Evolutionary conservation across 2,797 vertebrate genomes (phyloP).

Genomic region (Acanthiza pusilla): DNA sequence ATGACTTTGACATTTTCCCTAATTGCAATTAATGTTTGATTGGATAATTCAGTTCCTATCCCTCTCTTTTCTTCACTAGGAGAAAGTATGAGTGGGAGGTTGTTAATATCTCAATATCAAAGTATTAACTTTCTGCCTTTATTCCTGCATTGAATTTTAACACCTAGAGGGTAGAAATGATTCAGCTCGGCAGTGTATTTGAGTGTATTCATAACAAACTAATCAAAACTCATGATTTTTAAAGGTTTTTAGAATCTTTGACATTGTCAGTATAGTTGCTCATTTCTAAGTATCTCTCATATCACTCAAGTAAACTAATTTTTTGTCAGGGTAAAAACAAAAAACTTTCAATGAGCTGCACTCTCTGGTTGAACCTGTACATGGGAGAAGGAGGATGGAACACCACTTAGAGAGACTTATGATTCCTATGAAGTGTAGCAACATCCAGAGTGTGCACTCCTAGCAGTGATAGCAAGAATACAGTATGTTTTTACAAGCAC

Average conservation of each 20-base stretch:
- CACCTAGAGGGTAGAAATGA: not conserved
- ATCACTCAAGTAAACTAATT: not conserved
- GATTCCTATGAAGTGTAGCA: not conserved
- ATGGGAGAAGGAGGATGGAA: not conserved
- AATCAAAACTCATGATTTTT: not conserved
- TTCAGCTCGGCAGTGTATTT: not conserved
- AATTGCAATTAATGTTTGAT: slow-evolving; percentile 6
- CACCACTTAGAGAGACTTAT: not conserved
- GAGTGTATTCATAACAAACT: not conserved
- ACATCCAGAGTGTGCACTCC: not conserved
- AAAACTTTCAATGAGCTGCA: not conserved
- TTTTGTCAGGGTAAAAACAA: not conserved
- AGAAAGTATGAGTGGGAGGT: not conserved
- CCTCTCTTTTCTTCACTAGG: not conserved
- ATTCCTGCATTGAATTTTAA: not conserved
- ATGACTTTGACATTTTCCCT: not conserved
- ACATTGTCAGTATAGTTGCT: not conserved
- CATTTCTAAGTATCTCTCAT: not conserved
- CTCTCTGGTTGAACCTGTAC: not conserved
- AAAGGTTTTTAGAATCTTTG: not conserved
- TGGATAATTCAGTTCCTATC: not conserved
- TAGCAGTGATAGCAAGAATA: not conserved
- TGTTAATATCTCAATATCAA: not conserved
- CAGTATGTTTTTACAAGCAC: not conserved
- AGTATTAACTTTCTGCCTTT: not conserved